phyloP scores from a whole-genome alignment of 1,140 invertebrate genomes.

The Melitaea cinxia region DNA sequence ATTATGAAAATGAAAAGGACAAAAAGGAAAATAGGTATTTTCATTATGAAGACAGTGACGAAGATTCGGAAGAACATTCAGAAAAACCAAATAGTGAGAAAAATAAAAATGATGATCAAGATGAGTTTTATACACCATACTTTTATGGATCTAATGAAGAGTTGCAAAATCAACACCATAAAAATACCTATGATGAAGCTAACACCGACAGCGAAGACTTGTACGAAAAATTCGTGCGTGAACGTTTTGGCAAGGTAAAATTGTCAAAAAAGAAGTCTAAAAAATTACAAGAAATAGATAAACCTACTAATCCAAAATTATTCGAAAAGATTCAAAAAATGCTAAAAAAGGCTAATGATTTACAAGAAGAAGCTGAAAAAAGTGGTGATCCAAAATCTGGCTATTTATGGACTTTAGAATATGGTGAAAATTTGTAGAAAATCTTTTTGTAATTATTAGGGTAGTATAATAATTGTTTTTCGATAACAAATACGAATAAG shows the following conservation, averaged over 20 bases:
- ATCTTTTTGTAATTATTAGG: background rate
- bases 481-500: too few species aligned
- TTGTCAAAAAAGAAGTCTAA: slow-evolving; percentile 55
- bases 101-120: slow-evolving; percentile 43
- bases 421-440: slow-evolving; percentile 60
- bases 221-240: slow-evolving; percentile 72
- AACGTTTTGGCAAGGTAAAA: slow-evolving; percentile 68
- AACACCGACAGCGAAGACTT: slow-evolving; percentile 44
- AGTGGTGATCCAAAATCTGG: slow-evolving; percentile 70
- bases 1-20: slow-evolving; percentile 39
- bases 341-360: slow-evolving; percentile 66
- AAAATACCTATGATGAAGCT: slow-evolving; percentile 20
- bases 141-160: slow-evolving; percentile 41
- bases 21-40: slow-evolving; percentile 42
- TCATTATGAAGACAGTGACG: slow-evolving; percentile 44
- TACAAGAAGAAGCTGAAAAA: slow-evolving; percentile 64
- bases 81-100: slow-evolving; percentile 16
- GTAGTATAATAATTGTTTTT: background rate
- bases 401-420: slow-evolving; percentile 82
- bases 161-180: slow-evolving; percentile 17
- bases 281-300: slow-evolving; percentile 48
- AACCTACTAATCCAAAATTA: slow-evolving; percentile 51
- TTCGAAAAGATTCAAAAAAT: slow-evolving; percentile 63
- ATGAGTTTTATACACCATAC: slow-evolving; percentile 45
- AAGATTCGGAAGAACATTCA: slow-evolving; percentile 45